Evolutionary conservation across 2,113 vertebrate genomes (phyloP).

Genomic region (Hippocampus barbouri): DNA sequence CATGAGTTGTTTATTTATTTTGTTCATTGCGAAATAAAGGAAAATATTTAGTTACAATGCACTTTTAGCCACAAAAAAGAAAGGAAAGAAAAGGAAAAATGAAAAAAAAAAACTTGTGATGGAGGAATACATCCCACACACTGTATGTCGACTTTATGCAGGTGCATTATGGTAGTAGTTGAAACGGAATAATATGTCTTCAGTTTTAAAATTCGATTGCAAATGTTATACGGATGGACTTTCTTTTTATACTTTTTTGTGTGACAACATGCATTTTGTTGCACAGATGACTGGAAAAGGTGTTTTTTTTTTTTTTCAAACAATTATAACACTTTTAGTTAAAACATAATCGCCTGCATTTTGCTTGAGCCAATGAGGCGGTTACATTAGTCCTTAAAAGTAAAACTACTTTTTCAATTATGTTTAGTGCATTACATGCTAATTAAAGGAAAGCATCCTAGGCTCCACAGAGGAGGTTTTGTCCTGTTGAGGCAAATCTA

Average conservation of each 20-base stretch:
- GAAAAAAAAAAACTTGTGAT: too few relatives aligned
- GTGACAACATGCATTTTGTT: neutral
- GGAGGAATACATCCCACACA: too few relatives aligned
- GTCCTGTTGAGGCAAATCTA: slow-evolving; percentile 16
- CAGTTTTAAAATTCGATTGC: neutral
- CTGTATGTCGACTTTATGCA: too few relatives aligned
- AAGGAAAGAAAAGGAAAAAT: too few relatives aligned
- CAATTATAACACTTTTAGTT: neutral
- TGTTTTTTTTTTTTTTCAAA: neutral
- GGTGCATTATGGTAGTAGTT: too few relatives aligned
- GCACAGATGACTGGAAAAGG: neutral
- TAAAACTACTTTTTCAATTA: neutral
- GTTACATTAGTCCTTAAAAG: neutral
- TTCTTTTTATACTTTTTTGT: neutral
- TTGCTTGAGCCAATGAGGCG: neutral
- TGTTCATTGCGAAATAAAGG: too few relatives aligned
- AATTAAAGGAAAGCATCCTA: slow-evolving; percentile 7
- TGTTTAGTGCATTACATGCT: slow-evolving; percentile 3
- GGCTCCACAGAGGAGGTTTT: slow-evolving; percentile 27
- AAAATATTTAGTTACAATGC: too few relatives aligned
- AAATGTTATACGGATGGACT: neutral
- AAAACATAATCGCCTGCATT: neutral
- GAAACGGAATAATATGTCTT: neutral
- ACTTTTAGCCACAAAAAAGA: too few relatives aligned
- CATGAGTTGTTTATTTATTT: too few relatives aligned